Conservation (phyloP, 2,888 invertebrate species). For the Gastracanthus pulcherrimus region DNA sequence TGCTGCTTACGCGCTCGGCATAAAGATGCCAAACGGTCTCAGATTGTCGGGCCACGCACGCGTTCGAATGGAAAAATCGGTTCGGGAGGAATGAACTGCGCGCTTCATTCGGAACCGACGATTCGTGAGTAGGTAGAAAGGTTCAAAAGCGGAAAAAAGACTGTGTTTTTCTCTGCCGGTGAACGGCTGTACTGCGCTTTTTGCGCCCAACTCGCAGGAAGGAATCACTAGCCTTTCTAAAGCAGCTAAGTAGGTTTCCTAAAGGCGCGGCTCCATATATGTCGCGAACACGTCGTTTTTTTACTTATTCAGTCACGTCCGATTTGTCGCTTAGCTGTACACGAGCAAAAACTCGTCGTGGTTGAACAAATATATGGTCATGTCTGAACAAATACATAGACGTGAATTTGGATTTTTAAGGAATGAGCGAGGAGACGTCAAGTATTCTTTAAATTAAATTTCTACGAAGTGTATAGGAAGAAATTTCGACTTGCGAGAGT, state of each 20-base stretch:
- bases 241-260: constrained; percentile 53
- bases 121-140: constrained; percentile 26
- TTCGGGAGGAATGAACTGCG: constrained; percentile 12
- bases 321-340: not conserved
- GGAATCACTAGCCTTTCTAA: constrained; percentile 70
- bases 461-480: no score
- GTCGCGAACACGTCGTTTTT: constrained; percentile 6
- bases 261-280: constrained; percentile 24
- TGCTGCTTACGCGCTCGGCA: not conserved
- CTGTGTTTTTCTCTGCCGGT: constrained; percentile 63
- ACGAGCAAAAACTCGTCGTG: not conserved
- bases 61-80: not conserved
- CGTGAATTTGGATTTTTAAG: not conserved
- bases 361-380: no score
- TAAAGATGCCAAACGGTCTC: not conserved
- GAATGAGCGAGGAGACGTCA: no score
- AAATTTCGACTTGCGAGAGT: no score
- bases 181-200: constrained; percentile 61
- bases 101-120: not conserved
- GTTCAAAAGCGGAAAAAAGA: constrained; percentile 60
- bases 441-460: no score
- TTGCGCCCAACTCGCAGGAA: constrained; percentile 54
- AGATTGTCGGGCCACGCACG: not conserved
- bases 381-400: not conserved
- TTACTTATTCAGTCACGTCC: not conserved